These are phyloP conservation scores for Diceros bicornis DNA, from an alignment of 2,797 vertebrate genomes.

Conservation along the genomic window DNA sequence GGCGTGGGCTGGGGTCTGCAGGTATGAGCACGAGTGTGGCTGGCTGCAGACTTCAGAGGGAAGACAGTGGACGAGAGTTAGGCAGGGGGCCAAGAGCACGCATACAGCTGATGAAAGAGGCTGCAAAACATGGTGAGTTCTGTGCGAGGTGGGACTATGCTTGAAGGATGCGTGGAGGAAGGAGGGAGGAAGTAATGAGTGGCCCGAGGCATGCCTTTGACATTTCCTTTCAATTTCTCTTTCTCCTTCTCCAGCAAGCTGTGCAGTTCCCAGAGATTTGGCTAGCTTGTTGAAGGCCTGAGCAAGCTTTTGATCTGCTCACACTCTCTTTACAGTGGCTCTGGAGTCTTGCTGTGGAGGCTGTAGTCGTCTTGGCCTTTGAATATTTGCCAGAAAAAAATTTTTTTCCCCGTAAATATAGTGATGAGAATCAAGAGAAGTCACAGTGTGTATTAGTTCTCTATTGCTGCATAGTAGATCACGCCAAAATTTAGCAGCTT, in stretches of 20 bases:
- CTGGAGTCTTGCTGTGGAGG: not conserved
- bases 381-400: slow-evolving; percentile 17
- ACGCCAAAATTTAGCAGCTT: not conserved
- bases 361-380: slow-evolving; percentile 31
- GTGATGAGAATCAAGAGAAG: slow-evolving; percentile 20
- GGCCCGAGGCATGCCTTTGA: not conserved
- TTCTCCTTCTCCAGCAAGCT: not conserved
- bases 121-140: not conserved
- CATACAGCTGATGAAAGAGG: not conserved
- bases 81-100: not conserved
- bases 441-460: not conserved
- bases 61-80: not conserved
- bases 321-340: not conserved
- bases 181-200: not conserved
- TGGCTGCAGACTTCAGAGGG: not conserved
- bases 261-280: not conserved
- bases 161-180: not conserved
- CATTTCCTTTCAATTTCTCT: not conserved
- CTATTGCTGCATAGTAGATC: not conserved
- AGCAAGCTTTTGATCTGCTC: not conserved
- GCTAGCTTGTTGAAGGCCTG: not conserved
- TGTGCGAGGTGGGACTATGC: not conserved
- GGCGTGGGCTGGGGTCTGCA: not conserved
- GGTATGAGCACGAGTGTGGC: not conserved
- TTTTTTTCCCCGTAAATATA: not conserved